A percentile compares a stretch with the other conserved stretches of the same genome.
Conservation (phyloP, 1,140 invertebrate genomes). For the Zaprionus capensis region DNA sequence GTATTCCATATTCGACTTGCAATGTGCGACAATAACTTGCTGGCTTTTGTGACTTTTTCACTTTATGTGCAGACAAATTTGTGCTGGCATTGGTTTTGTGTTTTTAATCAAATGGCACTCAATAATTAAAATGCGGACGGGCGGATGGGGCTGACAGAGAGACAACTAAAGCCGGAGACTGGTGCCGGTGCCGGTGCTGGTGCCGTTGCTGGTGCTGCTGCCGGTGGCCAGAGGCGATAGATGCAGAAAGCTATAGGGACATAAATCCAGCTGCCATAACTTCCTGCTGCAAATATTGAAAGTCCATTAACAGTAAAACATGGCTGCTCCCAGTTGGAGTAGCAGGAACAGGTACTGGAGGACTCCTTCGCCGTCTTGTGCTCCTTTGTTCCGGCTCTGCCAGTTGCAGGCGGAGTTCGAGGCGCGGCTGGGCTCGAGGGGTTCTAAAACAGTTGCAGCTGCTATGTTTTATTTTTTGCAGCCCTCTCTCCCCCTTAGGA, state of each 20-base stretch:
- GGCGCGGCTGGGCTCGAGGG: neutral
- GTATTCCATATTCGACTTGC: neutral
- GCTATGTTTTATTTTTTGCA: conserved; percentile 15
- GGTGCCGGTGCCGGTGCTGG: neutral
- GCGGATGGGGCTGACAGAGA: neutral
- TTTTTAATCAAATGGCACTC: conserved; percentile 56
- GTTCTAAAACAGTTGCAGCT: conserved; percentile 34
- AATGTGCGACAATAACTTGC: neutral
- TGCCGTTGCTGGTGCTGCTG: neutral
- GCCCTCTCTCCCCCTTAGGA: conserved; percentile 7
- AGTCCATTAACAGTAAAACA: conserved; percentile 81
- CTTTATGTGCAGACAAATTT: conserved; percentile 49
- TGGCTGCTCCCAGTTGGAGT: conserved; percentile 31
- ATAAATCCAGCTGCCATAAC: conserved; percentile 79
- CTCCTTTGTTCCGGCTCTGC: conserved; percentile 27
- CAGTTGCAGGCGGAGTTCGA: neutral
- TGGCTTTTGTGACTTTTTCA: conserved; percentile 32
- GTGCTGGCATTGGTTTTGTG: conserved; percentile 34
- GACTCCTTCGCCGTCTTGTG: neutral
- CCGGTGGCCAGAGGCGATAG: conserved; percentile 18
- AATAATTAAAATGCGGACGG: conserved; percentile 46
- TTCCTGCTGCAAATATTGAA: conserved; percentile 78
- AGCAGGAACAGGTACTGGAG: neutral
- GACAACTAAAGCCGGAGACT: neutral
- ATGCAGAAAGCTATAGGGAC: conserved; percentile 44